A percentile compares a stretch with the other conserved stretches of the same genome.
Evolutionary conservation across 2,888 invertebrate genomes (phyloP).

Genomic region (Ormyrus pomaceus): DNA sequence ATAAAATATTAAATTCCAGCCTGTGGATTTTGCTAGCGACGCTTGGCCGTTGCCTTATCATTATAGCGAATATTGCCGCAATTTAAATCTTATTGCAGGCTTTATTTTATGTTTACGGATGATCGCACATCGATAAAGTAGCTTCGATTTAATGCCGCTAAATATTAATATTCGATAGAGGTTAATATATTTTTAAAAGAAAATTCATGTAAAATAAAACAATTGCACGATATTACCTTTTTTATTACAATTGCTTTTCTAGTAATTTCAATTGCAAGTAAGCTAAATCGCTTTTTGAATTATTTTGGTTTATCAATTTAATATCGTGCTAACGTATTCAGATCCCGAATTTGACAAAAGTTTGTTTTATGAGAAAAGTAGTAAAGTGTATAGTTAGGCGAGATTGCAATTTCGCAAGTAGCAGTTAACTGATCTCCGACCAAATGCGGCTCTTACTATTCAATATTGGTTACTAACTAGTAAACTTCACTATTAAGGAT

Average conservation of each 20-base stretch:
- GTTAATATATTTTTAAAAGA: no score
- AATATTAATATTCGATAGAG: no score
- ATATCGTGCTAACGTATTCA: no score
- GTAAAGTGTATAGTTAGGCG: neutral
- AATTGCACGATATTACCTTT: no score
- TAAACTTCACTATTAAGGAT: slow-evolving; percentile 1
- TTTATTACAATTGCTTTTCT: no score
- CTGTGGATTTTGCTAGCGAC: slow-evolving; percentile 13
- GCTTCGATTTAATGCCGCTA: neutral
- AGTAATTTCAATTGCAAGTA: no score
- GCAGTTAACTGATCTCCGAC: neutral
- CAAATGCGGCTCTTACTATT: neutral
- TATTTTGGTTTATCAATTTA: no score
- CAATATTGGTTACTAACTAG: neutral
- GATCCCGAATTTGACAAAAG: no score
- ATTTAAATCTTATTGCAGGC: neutral
- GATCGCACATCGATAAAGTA: neutral
- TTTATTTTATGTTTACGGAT: neutral
- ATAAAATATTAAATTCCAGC: slow-evolving; percentile 33
- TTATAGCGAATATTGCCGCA: slow-evolving; percentile 3
- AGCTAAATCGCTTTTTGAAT: no score
- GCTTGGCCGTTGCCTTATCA: neutral
- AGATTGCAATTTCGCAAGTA: neutral
- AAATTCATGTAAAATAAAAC: no score
- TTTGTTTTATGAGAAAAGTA: no score